Evolutionary conservation across 2,113 vertebrate species (phyloP).

Genomic region (Fregetta grallaria): DNA sequence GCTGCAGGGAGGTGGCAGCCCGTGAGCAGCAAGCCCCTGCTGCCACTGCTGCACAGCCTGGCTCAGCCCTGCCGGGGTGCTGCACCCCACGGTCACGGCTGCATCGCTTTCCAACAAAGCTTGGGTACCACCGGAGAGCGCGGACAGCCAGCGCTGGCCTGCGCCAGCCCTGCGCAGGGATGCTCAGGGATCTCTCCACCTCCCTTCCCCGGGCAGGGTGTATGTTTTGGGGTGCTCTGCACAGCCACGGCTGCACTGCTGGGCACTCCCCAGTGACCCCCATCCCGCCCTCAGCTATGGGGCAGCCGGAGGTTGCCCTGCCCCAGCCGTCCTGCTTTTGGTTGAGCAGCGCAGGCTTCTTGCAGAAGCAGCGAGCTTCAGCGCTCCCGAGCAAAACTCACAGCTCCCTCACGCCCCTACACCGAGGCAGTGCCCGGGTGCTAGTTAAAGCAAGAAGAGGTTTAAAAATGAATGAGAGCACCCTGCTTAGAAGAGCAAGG

Average conservation of each 20-base stretch:
- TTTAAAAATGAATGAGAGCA: not conserved
- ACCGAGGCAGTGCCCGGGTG: not conserved
- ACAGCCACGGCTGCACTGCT: not conserved
- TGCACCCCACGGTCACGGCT: not conserved
- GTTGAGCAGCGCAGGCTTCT: not conserved
- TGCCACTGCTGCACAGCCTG: too few species aligned
- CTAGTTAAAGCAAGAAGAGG: not conserved
- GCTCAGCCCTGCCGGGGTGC: not conserved
- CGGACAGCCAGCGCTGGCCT: not conserved
- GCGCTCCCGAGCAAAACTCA: not conserved
- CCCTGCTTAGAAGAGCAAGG: not conserved
- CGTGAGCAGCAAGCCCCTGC: not conserved
- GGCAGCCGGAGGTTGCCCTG: not conserved
- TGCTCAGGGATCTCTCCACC: not conserved
- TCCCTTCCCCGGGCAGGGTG: not conserved
- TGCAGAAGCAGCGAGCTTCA: not conserved
- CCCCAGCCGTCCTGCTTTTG: accelerated
- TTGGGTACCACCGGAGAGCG: accelerated
- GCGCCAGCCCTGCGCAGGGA: not conserved
- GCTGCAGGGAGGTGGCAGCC: not conserved
- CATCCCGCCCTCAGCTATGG: not conserved
- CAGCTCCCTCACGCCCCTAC: not conserved
- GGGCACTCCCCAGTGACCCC: not conserved
- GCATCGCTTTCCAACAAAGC: not conserved
- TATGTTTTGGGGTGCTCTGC: not conserved